These are phyloP conservation scores for Grallaria varia DNA, from an alignment of 2,113 vertebrate genomes.

Conservation along the genomic window DNA sequence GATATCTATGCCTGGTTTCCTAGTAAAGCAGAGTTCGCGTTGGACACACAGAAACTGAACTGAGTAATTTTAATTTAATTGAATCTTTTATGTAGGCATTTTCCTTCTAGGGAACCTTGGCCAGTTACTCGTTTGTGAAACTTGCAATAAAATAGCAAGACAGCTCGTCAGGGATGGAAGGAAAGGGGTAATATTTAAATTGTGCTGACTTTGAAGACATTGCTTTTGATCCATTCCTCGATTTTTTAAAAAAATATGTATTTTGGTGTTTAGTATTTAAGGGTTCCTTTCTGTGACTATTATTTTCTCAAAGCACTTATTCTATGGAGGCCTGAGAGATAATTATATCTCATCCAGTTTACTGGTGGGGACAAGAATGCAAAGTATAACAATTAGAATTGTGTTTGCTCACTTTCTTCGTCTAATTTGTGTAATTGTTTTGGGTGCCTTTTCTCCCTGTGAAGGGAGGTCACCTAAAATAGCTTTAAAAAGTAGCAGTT, in stretches of 20 bases:
- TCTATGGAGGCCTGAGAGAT: not conserved
- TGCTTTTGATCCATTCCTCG: not conserved
- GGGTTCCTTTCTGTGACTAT: not conserved
- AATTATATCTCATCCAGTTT: not conserved
- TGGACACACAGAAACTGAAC: slow-evolving; percentile 22
- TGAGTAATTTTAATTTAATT: slow-evolving; percentile 53
- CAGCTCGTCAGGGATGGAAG: slow-evolving; percentile 42
- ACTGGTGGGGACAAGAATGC: not conserved
- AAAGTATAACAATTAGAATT: not conserved
- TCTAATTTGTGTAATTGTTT: not conserved
- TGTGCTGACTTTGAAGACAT: slow-evolving; percentile 40
- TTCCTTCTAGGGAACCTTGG: slow-evolving; percentile 54
- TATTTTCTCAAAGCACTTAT: not conserved
- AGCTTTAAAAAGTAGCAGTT: not conserved
- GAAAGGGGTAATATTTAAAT: slow-evolving; percentile 32
- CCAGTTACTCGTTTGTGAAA: slow-evolving; percentile 53
- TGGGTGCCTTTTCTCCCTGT: not conserved
- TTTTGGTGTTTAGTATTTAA: not conserved
- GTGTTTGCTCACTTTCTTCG: not conserved
- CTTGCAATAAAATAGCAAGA: slow-evolving; percentile 51
- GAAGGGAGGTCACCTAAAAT: not conserved
- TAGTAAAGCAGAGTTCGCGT: slow-evolving; percentile 11
- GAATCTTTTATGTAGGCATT: slow-evolving; percentile 55
- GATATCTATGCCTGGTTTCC: slow-evolving; percentile 17
- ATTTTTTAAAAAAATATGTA: not conserved